These are phyloP conservation scores for Carposina sasakii DNA, from an alignment of 1,140 invertebrate species.

Conservation along the genomic window DNA sequence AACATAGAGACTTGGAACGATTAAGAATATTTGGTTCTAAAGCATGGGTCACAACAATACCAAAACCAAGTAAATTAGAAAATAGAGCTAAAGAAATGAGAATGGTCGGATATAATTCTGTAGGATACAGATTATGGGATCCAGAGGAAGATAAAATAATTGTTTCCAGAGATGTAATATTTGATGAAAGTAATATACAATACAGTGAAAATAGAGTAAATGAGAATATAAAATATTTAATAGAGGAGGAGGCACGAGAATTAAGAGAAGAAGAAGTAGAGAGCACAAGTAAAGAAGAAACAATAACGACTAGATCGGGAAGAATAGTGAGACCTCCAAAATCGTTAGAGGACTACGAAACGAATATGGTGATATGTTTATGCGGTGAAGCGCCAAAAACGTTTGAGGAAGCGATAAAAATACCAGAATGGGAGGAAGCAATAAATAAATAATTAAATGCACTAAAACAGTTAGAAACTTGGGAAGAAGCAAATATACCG, in stretches of 20 bases:
- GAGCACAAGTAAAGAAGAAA: background rate
- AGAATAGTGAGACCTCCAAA: background rate
- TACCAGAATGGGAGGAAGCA: slow-evolving; percentile 6
- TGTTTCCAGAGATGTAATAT: background rate
- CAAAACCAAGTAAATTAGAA: background rate
- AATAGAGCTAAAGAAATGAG: background rate
- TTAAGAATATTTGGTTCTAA: slow-evolving; percentile 1
- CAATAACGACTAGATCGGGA: background rate
- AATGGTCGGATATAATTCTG: background rate
- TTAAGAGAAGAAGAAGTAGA: background rate
- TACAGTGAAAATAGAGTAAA: background rate
- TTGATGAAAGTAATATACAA: background rate
- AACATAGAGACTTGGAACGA: background rate
- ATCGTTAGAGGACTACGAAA: slow-evolving; percentile 3
- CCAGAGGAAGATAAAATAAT: background rate
- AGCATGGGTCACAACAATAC: background rate
- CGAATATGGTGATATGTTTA: background rate
- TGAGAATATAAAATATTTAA: background rate
- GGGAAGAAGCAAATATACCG: background rate
- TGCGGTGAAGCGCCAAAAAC: background rate
- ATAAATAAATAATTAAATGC: slow-evolving; percentile 5
- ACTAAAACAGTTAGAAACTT: background rate
- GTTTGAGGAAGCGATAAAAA: background rate
- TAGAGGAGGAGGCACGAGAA: background rate
- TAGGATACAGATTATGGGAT: slow-evolving; percentile 3